These are phyloP conservation scores for Coptodon rendalli DNA, from an alignment of 2,113 vertebrate species.

Conservation along the genomic window DNA sequence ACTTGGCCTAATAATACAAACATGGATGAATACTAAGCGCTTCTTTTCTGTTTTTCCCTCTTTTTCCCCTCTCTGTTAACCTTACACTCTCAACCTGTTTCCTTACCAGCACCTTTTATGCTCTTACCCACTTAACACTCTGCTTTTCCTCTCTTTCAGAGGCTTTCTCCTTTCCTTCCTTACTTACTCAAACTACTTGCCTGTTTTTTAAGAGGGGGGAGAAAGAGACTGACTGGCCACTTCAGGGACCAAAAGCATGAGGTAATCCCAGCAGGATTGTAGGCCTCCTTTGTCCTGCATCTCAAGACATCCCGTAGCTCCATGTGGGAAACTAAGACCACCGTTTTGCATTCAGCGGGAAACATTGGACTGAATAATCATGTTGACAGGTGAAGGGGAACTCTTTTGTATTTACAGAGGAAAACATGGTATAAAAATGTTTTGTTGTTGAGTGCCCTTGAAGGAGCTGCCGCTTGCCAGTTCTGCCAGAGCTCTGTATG, in stretches of 20 bases:
- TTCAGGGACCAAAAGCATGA: conserved; percentile 67
- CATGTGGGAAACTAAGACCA: conserved; percentile 68
- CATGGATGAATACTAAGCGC: conserved; percentile 51
- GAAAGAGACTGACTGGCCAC: conserved; percentile 50
- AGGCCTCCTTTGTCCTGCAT: conserved; percentile 50
- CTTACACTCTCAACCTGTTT: conserved; percentile 29
- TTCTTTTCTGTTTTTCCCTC: neutral
- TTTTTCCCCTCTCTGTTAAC: neutral
- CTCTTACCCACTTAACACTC: conserved; percentile 24
- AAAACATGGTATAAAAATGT: conserved; percentile 68
- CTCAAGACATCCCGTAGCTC: conserved; percentile 62
- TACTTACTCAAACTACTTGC: conserved; percentile 21
- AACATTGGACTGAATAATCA: conserved; percentile 56
- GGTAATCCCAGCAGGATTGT: conserved; percentile 57
- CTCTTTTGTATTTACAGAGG: conserved; percentile 57
- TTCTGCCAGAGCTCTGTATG: conserved; percentile 35
- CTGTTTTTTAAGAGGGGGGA: conserved; percentile 36
- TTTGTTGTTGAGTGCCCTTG: conserved; percentile 62
- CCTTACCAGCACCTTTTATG: conserved; percentile 37
- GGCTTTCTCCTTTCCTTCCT: conserved; percentile 25
- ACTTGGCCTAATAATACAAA: conserved; percentile 55
- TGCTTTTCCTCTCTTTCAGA: conserved; percentile 30
- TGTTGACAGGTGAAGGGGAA: conserved; percentile 66
- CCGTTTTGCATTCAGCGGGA: conserved; percentile 34
- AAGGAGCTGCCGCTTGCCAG: conserved; percentile 61